phyloP scores from a whole-genome alignment of 2,797 vertebrate genomes.

The Gallinago nigripennis region DNA sequence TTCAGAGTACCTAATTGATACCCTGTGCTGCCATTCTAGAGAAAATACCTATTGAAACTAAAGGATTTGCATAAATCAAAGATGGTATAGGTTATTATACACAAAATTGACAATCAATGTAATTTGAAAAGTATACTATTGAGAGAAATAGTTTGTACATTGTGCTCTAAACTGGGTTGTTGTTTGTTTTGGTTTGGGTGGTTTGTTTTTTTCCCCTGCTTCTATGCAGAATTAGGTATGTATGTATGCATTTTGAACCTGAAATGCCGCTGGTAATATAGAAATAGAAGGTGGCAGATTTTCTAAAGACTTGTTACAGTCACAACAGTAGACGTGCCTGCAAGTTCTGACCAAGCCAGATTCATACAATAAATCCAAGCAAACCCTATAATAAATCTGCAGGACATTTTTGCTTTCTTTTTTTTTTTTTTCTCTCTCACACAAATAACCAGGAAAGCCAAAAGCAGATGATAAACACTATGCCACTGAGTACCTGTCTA shows the following conservation, averaged over 20 bases:
- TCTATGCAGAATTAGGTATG: background rate
- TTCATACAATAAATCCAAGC: background rate
- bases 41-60: background rate
- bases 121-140: background rate
- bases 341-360: background rate
- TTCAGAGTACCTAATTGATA: background rate
- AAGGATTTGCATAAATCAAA: background rate
- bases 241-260: background rate
- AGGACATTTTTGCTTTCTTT: background rate
- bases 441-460: background rate
- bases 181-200: background rate
- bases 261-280: background rate
- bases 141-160: background rate
- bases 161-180: background rate
- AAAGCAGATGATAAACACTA: background rate
- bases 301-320: background rate
- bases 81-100: background rate
- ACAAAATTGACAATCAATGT: background rate
- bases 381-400: background rate
- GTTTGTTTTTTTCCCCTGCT: background rate
- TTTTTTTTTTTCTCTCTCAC: background rate
- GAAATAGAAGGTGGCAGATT: background rate
- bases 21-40: background rate
- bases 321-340: background rate
- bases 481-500: background rate